Conservation (phyloP, 2,113 vertebrate genomes). For the Isichthys henryi region DNA sequence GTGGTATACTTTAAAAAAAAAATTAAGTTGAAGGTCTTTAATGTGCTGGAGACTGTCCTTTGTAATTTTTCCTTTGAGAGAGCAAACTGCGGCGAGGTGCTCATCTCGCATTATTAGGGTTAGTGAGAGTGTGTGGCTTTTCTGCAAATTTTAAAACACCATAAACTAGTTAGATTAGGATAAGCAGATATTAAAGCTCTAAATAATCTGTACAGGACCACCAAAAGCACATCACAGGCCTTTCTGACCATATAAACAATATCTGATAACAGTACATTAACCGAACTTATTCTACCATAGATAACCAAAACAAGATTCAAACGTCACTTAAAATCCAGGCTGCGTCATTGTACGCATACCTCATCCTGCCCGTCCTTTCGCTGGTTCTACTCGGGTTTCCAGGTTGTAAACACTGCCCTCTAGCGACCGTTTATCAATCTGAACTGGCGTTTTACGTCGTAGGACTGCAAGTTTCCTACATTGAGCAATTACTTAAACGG, state of each 20-base stretch:
- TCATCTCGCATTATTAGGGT: constrained; percentile 27
- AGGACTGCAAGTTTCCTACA: not conserved
- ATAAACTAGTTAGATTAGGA: not conserved
- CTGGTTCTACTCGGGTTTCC: constrained; percentile 1
- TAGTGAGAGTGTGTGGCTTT: not conserved
- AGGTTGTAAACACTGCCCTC: constrained; percentile 51
- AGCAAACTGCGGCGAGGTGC: constrained; percentile 32
- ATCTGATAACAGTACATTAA: not conserved
- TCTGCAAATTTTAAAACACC: not conserved
- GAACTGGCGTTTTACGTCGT: not conserved
- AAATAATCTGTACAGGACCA: not conserved
- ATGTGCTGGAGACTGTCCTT: constrained; percentile 53
- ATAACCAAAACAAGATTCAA: not conserved
- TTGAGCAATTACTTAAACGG: not conserved
- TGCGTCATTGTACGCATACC: not conserved
- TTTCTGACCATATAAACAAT: not conserved
- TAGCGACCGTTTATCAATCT: constrained; percentile 35
- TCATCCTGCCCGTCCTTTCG: not conserved
- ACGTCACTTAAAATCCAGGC: not conserved
- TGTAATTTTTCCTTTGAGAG: constrained; percentile 45
- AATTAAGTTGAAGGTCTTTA: constrained; percentile 51
- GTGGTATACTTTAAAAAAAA: constrained; percentile 54
- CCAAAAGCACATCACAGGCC: not conserved
- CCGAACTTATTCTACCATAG: not conserved
- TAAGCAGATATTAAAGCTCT: not conserved